Conservation (phyloP, 2,888 invertebrate genomes). For the Caenorhabditis sp. region DNA sequence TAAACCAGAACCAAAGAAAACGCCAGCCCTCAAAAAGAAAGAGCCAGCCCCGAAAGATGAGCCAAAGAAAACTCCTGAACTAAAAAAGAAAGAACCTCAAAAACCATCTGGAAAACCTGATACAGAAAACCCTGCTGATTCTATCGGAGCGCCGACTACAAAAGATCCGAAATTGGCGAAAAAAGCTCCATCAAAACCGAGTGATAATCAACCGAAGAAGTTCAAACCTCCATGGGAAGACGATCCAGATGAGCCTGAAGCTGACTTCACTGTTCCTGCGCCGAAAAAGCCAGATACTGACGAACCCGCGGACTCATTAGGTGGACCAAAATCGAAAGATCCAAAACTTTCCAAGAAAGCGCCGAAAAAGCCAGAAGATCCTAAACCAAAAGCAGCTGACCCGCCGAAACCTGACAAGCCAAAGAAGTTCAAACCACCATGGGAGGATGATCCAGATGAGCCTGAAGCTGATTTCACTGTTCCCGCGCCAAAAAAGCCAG, state of each 20-base stretch:
- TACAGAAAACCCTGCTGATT: constrained; percentile 37
- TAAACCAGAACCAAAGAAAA: constrained; percentile 7
- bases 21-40: constrained; percentile 9
- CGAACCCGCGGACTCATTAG: constrained; percentile 40
- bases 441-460: constrained; percentile 34
- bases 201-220: constrained; percentile 27
- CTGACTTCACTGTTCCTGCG: constrained; percentile 30
- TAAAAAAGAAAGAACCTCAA: constrained; percentile 8
- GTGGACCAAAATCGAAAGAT: constrained; percentile 39
- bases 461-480: constrained; percentile 44
- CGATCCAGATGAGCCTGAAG: constrained; percentile 42
- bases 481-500: constrained; percentile 32
- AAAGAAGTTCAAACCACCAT: constrained; percentile 11
- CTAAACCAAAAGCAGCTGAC: constrained; percentile 4
- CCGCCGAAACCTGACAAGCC: constrained; percentile 10
- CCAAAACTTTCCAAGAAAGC: constrained; percentile 37
- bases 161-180: constrained; percentile 39
- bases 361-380: constrained; percentile 6
- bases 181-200: constrained; percentile 23
- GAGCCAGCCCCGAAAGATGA: constrained; percentile 12
- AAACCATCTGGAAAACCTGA: constrained; percentile 22
- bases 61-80: constrained; percentile 11
- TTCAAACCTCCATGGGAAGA: constrained; percentile 42
- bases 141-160: constrained; percentile 21
- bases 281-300: constrained; percentile 14